phyloP scores from a whole-genome alignment of 2,888 invertebrate species.

The Bugulina stolonifera region DNA sequence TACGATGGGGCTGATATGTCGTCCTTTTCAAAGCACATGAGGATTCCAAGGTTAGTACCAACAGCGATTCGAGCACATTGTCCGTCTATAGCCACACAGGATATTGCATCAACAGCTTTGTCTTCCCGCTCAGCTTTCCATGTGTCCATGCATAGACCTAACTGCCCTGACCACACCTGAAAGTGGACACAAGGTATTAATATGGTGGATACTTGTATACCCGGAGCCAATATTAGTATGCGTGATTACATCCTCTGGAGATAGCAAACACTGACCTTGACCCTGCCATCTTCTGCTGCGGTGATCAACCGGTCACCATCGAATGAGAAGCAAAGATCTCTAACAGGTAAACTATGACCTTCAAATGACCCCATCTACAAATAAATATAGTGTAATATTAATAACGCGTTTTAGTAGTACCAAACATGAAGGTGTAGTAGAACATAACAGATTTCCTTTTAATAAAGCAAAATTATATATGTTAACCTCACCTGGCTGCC shows the following conservation, averaged over 20 bases:
- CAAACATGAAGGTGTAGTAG: too few relatives aligned
- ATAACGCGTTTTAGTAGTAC: too few relatives aligned
- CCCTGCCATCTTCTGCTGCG: slow-evolving; percentile 48
- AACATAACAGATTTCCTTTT: too few relatives aligned
- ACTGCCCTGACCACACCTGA: slow-evolving; percentile 49
- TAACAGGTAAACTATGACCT: slow-evolving; percentile 48
- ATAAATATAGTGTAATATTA: too few relatives aligned
- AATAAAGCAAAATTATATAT: too few relatives aligned
- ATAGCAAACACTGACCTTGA: slow-evolving; percentile 39
- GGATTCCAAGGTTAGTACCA: slow-evolving; percentile 45
- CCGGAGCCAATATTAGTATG: too few relatives aligned
- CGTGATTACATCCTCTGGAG: too few relatives aligned
- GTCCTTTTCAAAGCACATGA: slow-evolving; percentile 31
- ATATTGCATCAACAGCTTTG: slow-evolving; percentile 37
- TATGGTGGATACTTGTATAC: neutral
- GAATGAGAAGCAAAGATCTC: slow-evolving; percentile 44
- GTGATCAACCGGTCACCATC: slow-evolving; percentile 46
- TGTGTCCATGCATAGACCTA: slow-evolving; percentile 35
- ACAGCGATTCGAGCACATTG: slow-evolving; percentile 39
- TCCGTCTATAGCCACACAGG: slow-evolving; percentile 37
- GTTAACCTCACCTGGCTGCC: slow-evolving; percentile 46
- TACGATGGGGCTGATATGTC: neutral
- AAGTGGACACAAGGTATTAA: neutral
- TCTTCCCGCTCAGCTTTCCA: neutral
- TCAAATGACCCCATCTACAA: slow-evolving; percentile 44